Percentiles rank a stretch among this genome's conserved stretches.
Conservation (phyloP, 2,113 vertebrate species). For the Abramis brama region DNA sequence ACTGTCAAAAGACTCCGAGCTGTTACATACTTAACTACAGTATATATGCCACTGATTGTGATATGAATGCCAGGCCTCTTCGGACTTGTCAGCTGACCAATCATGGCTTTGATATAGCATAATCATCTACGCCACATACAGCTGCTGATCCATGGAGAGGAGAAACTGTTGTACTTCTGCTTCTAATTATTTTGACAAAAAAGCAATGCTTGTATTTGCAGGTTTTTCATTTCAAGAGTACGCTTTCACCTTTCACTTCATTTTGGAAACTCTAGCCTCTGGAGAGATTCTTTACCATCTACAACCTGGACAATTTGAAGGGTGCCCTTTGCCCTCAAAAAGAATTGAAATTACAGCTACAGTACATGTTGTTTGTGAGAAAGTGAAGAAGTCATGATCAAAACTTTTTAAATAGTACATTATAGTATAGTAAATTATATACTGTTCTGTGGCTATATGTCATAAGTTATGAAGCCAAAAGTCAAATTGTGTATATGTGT, state of each 20-base stretch:
- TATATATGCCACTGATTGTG: neutral
- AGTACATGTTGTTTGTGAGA: neutral
- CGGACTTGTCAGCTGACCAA: neutral
- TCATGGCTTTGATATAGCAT: neutral
- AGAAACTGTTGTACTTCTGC: neutral
- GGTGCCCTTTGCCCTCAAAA: neutral
- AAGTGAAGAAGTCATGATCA: no score
- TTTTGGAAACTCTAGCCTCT: neutral
- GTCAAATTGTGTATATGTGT: neutral
- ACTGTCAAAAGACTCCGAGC: neutral
- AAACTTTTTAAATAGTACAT: no score
- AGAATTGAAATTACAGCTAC: neutral
- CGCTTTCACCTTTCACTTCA: no score
- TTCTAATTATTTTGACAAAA: neutral
- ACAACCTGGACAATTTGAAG: neutral
- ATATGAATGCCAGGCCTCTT: neutral
- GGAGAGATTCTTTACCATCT: neutral
- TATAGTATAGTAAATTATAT: neutral
- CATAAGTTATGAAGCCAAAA: neutral
- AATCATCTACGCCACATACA: neutral
- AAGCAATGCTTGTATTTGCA: neutral
- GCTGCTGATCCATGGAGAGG: neutral
- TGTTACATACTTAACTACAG: neutral
- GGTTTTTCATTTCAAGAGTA: no score
- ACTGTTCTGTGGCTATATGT: neutral